A percentile compares a stretch with the other conserved stretches of the same genome.
Evolutionary conservation across 2,113 vertebrate species (phyloP).

Genomic region (Ascaphus truei): DNA sequence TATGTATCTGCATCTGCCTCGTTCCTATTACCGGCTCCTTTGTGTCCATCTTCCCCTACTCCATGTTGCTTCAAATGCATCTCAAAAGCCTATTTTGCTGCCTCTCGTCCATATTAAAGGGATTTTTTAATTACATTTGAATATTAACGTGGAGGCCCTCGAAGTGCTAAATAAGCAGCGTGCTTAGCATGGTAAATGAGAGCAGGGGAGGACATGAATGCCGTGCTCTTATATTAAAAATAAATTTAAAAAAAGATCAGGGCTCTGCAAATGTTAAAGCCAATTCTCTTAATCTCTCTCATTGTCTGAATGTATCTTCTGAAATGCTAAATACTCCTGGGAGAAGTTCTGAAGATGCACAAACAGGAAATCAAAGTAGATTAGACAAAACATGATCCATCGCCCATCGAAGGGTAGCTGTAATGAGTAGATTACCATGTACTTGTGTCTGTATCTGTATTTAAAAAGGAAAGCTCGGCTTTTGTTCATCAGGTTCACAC

Average conservation of each 20-base stretch:
- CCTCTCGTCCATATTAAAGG: constrained; percentile 24
- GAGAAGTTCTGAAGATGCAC: background rate
- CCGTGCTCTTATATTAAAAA: background rate
- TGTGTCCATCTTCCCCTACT: background rate
- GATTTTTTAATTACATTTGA: constrained; percentile 36
- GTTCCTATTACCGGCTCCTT: background rate
- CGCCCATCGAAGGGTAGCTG: background rate
- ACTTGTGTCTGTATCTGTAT: background rate
- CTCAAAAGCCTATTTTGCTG: constrained; percentile 2
- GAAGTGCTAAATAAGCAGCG: constrained; percentile 15
- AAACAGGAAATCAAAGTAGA: constrained; percentile 15
- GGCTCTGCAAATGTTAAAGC: background rate
- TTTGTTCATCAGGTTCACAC: background rate
- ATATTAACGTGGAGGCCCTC: constrained; percentile 13
- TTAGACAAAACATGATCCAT: constrained; percentile 11
- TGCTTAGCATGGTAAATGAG: constrained; percentile 23
- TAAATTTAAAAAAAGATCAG: background rate
- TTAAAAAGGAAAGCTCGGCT: background rate
- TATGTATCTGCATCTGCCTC: background rate
- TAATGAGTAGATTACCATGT: constrained; percentile 15
- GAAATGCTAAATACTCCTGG: constrained; percentile 21
- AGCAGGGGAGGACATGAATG: background rate
- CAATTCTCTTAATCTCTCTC: background rate
- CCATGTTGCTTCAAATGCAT: background rate
- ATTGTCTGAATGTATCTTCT: constrained; percentile 23